Conservation (phyloP, 2,113 vertebrate species). For the Pleuronectes platessa region DNA sequence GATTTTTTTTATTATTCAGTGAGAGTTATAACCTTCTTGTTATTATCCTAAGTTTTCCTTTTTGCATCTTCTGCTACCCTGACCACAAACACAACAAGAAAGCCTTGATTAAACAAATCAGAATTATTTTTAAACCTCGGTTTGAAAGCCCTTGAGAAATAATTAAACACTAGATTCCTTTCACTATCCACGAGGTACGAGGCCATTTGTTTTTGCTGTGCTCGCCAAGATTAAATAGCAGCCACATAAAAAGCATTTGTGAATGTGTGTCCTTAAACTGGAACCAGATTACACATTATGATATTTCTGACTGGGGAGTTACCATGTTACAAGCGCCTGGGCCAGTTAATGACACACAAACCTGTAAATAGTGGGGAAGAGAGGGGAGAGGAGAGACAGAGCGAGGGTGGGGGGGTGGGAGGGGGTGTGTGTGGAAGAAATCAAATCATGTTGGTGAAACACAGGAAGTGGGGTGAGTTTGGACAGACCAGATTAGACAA, state of each 20-base stretch:
- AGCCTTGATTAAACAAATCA: neutral
- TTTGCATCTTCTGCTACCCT: too few species aligned
- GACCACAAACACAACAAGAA: too few species aligned
- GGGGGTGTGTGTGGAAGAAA: constrained; percentile 19
- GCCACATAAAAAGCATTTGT: constrained; percentile 20
- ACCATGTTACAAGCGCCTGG: constrained; percentile 22
- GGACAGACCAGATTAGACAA: constrained; percentile 72
- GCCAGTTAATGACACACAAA: too few species aligned
- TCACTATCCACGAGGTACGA: neutral
- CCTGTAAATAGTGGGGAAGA: neutral
- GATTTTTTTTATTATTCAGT: neutral
- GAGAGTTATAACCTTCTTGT: too few species aligned
- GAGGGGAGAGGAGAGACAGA: constrained; percentile 12
- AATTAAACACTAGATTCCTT: constrained; percentile 4
- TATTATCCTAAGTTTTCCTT: neutral
- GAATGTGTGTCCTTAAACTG: constrained; percentile 10
- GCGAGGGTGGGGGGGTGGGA: neutral
- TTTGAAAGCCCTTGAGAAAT: constrained; percentile 16
- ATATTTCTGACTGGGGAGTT: neutral
- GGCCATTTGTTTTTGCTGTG: constrained; percentile 6
- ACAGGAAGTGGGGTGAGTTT: constrained; percentile 61
- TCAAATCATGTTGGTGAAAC: constrained; percentile 57
- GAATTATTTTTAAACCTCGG: neutral
- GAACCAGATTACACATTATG: constrained; percentile 21
- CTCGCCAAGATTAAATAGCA: constrained; percentile 41